Evolutionary conservation across 2,797 vertebrate species (phyloP).

Genomic region (Sebastes hubbsi): DNA sequence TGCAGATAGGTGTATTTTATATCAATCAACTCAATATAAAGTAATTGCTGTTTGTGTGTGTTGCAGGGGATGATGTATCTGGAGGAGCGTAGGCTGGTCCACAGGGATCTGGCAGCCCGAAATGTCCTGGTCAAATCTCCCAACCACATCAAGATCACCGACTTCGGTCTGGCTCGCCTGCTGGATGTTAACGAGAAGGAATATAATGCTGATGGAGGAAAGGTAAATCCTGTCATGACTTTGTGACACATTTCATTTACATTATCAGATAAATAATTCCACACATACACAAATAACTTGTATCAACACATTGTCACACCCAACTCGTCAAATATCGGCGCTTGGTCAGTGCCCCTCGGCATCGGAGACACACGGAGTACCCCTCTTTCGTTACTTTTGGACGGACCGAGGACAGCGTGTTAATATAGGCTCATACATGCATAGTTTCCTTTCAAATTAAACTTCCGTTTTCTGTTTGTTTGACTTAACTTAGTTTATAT

Average conservation of each 20-base stretch:
- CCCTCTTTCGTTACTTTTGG: no score
- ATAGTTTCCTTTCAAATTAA: no score
- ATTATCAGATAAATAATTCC: not conserved
- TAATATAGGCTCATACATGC: no score
- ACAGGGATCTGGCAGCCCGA: constrained; percentile 94
- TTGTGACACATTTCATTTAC: not conserved
- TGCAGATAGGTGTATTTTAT: not conserved
- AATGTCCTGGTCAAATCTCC: constrained; percentile 98
- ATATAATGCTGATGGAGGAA: constrained; percentile 97
- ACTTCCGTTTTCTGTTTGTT: no score
- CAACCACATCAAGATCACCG: constrained; percentile 99
- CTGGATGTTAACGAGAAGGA: constrained; percentile 98
- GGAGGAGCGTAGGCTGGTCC: constrained; percentile 94
- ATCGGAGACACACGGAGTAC: no score
- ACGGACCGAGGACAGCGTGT: no score
- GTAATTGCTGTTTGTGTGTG: constrained; percentile 11
- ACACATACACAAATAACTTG: not conserved
- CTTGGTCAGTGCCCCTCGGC: no score
- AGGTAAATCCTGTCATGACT: constrained; percentile 78
- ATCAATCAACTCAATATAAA: not conserved
- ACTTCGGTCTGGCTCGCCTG: constrained; percentile 95
- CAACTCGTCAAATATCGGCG: no score
- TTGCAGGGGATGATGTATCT: constrained; percentile 98
- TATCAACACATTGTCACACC: not conserved
- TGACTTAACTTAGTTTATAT: no score